A percentile compares a stretch with the other conserved stretches of the same genome.
Evolutionary conservation across 2,797 vertebrate species (phyloP).

Genomic region (Hippocampus kuda): DNA sequence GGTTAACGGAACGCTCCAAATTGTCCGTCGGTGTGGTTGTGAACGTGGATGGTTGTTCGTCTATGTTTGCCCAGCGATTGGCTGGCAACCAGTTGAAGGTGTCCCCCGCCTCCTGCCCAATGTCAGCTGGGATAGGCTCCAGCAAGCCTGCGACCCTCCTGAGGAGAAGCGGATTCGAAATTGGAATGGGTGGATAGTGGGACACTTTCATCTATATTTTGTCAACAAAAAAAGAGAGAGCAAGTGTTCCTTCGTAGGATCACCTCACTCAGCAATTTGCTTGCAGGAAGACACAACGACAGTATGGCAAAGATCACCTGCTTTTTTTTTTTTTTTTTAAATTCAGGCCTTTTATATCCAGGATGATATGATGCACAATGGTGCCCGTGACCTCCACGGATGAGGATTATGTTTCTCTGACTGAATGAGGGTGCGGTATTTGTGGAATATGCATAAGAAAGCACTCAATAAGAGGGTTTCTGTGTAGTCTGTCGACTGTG

Average conservation of each 20-base stretch:
- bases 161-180: no score
- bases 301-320: neutral
- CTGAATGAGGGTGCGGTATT: slow-evolving; percentile 14
- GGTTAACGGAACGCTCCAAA: no score
- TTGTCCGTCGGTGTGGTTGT: no score
- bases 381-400: slow-evolving; percentile 2
- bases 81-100: no score
- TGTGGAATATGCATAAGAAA: slow-evolving; percentile 53
- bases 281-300: neutral
- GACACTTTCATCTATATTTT: slow-evolving; percentile 7
- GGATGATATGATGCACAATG: neutral
- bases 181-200: no score
- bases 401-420: slow-evolving; percentile 7
- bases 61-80: no score
- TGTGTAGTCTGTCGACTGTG: slow-evolving; percentile 49
- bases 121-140: no score
- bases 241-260: slow-evolving; percentile 50
- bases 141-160: no score
- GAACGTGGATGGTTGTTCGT: no score
- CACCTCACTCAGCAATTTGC: slow-evolving; percentile 22
- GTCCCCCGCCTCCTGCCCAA: slow-evolving; percentile 17
- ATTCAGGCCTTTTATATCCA: neutral
- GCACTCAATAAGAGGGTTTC: slow-evolving; percentile 51
- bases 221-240: slow-evolving; percentile 33
- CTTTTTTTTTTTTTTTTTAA: no score